Base-by-base conservation (phyloP, 2,797 vertebrate genomes). In the Anguilla marmorata region DNA sequence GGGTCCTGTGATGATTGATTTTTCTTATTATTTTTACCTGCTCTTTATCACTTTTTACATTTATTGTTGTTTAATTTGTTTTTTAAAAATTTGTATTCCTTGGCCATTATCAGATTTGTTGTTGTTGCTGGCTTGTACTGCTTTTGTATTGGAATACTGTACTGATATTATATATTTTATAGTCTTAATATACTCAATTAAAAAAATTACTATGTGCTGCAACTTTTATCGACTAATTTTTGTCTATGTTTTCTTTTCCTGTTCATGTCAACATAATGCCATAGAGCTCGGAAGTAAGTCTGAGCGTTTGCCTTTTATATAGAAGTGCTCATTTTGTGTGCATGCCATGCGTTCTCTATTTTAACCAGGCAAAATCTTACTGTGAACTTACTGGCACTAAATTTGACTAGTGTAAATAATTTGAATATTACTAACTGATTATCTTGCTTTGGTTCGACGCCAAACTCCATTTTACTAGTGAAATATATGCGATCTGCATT, bases 211-310 rank as follows among this genome's bases (percentile, higher is more conserved):
- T 41, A 37, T 37, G 14, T 85, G 83, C 84, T 85, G 87, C 50
- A 85, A 58, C 95, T 94, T 95, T 95, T 93, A 93, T 94, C 95
- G 94, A 96, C 98, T 97, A 97, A 95, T 98, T 97, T 98, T 95
- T 98, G 97, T 97, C 97, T 98, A 97, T 98, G 97, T 98, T 98
- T 97, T 97, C 96, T 98, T 98, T 97, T 97, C 95, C 95, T 95
- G 93, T 98, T 97, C 98, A 96, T 97, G 95, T 96, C 96, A 56
- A 94, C 96, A 97, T 97, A 97, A 99, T 98, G 97, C 97, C 97
- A 98, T 99, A 99, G 99, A 99, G 99, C 98, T 97, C 98, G 99
- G 96, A 99, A 99, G 99, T 99, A 99, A 99, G 99, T 99, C 92
- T 97, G 94, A 95, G 95, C 94, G 91, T 91, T 97, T 97, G 95